These are phyloP conservation scores for Catamblyrhynchus diadema DNA, from an alignment of 2,797 vertebrate species.

Conservation along the genomic window DNA sequence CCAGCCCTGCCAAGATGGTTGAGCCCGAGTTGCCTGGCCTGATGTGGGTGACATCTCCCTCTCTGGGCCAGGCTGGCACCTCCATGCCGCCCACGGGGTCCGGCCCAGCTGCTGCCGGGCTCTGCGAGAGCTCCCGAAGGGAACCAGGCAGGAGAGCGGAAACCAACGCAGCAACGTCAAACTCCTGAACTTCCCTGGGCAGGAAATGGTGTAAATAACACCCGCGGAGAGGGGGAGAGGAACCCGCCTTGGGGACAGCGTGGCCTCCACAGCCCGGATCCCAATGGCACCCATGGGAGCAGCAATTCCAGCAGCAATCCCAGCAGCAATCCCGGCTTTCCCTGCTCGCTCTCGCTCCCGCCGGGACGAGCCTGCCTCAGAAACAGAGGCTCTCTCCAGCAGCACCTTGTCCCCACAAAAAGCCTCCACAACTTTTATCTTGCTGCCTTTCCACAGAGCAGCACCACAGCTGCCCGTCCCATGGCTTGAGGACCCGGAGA, in stretches of 20 bases:
- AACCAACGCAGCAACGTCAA: slow-evolving; percentile 34
- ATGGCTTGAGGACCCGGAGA: rapidly evolving
- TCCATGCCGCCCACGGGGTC: not conserved
- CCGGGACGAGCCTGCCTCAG: rapidly evolving
- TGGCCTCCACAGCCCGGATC: not conserved
- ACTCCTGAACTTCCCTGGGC: slow-evolving; percentile 59
- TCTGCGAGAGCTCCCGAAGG: not conserved
- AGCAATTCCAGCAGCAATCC: rapidly evolving
- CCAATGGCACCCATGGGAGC: not conserved
- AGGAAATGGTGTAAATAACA: slow-evolving; percentile 53
- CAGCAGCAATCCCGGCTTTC: not conserved
- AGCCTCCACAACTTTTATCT: rapidly evolving
- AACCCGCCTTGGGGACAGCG: not conserved
- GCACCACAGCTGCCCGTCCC: rapidly evolving
- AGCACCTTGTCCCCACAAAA: not conserved
- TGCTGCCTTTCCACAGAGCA: not conserved
- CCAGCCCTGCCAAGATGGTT: not conserved
- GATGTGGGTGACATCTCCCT: not conserved
- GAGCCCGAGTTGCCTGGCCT: not conserved
- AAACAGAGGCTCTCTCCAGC: not conserved
- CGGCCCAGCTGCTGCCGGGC: not conserved
- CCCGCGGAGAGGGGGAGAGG: slow-evolving; percentile 21
- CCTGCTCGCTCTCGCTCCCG: rapidly evolving
- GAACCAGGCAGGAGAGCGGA: slow-evolving; percentile 36
- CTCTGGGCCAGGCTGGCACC: not conserved